These are phyloP conservation scores for Cryptops parisi DNA, from an alignment of 2,888 invertebrate genomes.

Conservation along the genomic window DNA sequence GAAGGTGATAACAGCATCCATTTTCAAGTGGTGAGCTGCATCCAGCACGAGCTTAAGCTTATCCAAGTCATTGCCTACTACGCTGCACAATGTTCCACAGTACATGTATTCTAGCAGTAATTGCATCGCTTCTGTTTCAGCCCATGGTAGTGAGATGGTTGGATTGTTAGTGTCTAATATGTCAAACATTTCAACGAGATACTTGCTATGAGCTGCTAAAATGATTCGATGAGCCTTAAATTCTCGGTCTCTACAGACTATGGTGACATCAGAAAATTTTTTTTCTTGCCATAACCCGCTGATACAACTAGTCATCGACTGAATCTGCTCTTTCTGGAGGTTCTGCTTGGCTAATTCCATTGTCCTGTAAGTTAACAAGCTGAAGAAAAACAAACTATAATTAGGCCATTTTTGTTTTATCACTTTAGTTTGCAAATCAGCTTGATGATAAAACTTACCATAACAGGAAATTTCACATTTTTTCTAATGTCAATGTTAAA, in stretches of 20 bases:
- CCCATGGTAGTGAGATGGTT: not conserved
- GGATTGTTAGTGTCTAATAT: not conserved
- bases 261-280: not conserved
- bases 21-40: not conserved
- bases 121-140: not conserved
- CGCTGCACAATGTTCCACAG: not conserved
- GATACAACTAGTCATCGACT: no score
- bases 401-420: no score
- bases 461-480: no score
- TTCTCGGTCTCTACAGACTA: not conserved
- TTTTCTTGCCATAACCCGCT: not conserved
- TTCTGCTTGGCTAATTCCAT: no score
- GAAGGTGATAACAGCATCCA: not conserved
- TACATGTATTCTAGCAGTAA: not conserved
- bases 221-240: not conserved
- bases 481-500: no score
- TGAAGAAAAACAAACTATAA: no score
- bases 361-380: no score
- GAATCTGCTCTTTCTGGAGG: no score
- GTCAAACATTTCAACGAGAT: not conserved
- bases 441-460: no score
- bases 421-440: no score
- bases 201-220: not conserved
- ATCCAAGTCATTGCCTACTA: not conserved
- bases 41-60: not conserved